Base-by-base conservation (phyloP, 2,888 invertebrate species). In the Maniola hyperantus region DNA sequence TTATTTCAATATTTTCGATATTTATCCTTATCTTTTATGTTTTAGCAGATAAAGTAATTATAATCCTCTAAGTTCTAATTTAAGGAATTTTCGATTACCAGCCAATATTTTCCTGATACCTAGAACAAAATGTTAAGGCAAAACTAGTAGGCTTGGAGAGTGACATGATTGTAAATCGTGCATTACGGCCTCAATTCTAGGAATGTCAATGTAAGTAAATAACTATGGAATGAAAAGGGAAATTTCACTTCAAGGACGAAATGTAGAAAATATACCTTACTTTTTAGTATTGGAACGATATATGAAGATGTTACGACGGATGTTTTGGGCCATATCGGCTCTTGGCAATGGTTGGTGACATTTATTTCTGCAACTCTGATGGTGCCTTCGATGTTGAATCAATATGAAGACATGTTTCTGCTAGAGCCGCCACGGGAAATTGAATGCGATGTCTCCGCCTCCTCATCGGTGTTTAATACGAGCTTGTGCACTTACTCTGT, bases 281-380 rank as follows among this genome's bases (percentile, higher is more conserved):
- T 20, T 88, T 84, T 34, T 76, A 91, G 91, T 74, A 88, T 91
- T 65, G 91, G 91, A 46, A 87, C 89, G 2, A 79, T 90, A 34
- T 79, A 88, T 69, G 91, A 91, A 77, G 91, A 91, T 74, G 87
- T 91, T n/a, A 89, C 88, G 13, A 84, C 89, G 0, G 89, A 91
- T 59, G 86, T 90, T 6, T 72, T 90, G 33, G 91, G 91, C 7
- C 79, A 79, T 51, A 89, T 91, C 20, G 91, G 91, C 0, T 70
- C 79, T 1, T 91, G 91, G 91, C 91, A 91, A 75, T 90, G 89
- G 86, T 72, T 90, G 48, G 83, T 90, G 7, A 89, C 90, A 10
- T 73, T 88, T 5, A 69, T 86, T 0, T 80, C 84, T n/a, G 79
- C 84, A 0, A 69, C 79, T 1, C 74, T 87, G 6, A 83, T 82